Conservation (phyloP, 1,140 invertebrate species). For the Calephelis virginiensis region DNA sequence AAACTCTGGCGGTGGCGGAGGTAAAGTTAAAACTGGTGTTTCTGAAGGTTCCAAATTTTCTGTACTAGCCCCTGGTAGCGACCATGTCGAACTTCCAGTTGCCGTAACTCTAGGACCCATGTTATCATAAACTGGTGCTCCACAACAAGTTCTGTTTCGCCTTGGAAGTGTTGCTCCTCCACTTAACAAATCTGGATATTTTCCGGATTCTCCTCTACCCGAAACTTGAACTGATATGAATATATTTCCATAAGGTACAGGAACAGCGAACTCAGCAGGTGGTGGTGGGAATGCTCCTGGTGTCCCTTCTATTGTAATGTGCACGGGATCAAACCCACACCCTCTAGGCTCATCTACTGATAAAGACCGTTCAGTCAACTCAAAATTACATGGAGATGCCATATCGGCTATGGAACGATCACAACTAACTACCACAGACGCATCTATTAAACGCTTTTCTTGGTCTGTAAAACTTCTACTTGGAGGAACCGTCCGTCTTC, state of each 20-base stretch:
- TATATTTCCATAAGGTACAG: conserved; percentile 72
- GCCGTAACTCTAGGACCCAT: conserved; percentile 93
- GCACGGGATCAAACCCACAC: conserved; percentile 72
- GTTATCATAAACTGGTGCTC: conserved; percentile 87
- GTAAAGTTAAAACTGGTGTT: conserved; percentile 62
- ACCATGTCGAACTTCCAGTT: conserved; percentile 89
- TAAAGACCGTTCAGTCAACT: conserved; percentile 75
- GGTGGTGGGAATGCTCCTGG: conserved; percentile 69
- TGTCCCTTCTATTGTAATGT: conserved; percentile 88
- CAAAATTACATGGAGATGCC: conserved; percentile 81
- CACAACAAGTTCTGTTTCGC: conserved; percentile 59
- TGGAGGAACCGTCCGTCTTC: conserved; percentile 80
- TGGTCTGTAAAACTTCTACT: conserved; percentile 90
- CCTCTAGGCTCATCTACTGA: conserved; percentile 62
- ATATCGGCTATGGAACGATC: conserved; percentile 80
- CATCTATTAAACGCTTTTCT: conserved; percentile 89
- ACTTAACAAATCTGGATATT: conserved; percentile 74
- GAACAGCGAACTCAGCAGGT: conserved; percentile 73
- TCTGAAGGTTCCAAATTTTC: conserved; percentile 56
- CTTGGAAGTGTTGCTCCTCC: conserved; percentile 73
- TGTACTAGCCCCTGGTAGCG: conserved; percentile 82
- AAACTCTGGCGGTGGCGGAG: conserved; percentile 69
- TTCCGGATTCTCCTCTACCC: conserved; percentile 83
- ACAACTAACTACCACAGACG: conserved; percentile 86
- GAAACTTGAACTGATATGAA: conserved; percentile 76